Conservation (phyloP, 2,797 vertebrate genomes). For the Geotria australis region DNA sequence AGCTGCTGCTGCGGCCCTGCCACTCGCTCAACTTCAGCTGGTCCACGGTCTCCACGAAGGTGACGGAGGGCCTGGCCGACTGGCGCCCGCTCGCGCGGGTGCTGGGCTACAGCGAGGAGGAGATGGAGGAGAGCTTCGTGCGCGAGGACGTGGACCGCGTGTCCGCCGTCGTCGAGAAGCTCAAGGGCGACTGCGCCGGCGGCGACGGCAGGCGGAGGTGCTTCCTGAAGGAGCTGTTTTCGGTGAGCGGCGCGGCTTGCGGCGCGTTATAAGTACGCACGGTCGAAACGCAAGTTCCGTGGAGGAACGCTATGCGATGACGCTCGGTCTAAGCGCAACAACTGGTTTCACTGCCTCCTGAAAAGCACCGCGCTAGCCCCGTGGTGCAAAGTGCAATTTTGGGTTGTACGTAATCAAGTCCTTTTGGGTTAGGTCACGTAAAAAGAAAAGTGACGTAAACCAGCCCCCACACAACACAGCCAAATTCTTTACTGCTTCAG, state of each 20-base stretch:
- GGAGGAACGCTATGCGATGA: too few relatives aligned
- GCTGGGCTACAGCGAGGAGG: not conserved
- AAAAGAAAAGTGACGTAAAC: too few relatives aligned
- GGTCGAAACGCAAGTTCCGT: too few relatives aligned
- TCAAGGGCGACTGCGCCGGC: not conserved
- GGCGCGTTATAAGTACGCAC: too few relatives aligned
- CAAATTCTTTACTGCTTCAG: too few relatives aligned
- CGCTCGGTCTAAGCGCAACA: too few relatives aligned
- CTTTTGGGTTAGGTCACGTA: too few relatives aligned
- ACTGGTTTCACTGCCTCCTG: too few relatives aligned
- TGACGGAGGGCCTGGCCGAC: not conserved
- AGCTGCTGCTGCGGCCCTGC: not conserved
- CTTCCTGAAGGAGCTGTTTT: not conserved
- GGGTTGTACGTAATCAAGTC: too few relatives aligned
- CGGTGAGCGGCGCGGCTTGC: not conserved
- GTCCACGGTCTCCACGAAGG: not conserved
- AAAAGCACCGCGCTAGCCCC: too few relatives aligned
- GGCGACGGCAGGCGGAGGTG: not conserved
- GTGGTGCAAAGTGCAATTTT: too few relatives aligned
- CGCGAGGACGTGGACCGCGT: not conserved
- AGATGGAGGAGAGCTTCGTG: not conserved
- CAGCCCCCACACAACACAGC: too few relatives aligned
- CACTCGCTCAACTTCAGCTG: not conserved
- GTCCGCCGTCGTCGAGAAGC: not conserved
- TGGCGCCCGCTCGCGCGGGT: not conserved